Base-by-base conservation (phyloP, 2,113 vertebrate genomes). In the Thymallus thymallus region DNA sequence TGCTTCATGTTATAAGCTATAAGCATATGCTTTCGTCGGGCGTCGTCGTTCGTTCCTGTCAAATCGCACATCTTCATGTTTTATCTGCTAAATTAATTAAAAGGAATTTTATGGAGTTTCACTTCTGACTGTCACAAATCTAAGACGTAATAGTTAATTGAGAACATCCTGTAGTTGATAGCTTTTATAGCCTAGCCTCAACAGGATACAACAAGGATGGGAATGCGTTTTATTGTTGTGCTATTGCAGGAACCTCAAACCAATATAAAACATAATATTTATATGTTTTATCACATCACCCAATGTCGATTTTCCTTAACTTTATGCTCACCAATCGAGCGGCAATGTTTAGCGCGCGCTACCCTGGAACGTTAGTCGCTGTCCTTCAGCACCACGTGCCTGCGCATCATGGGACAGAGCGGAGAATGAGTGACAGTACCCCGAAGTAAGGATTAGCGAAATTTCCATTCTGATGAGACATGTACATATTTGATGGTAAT, bases 371-470 rank as follows among this genome's bases (percentile, higher is more conserved):
- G 56, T 67, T 65, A 1, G 75, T 77, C 82, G 87, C 88, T 90
- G 88, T 91, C 87, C 90, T 90, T 88, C 89, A 91, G 91, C 86
- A 85, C 87, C 83, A 71, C 83, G 83, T 80, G 86, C 29, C 24
- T 83, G 87, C 83, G 88, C 86, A 16, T 51, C 48, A 51, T 18
- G 6, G 14, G 22, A 55, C 35, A 45, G 35, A 71, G 60, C 16
- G 3, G 35, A 20, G 60, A 64, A 20, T 84, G 87, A 88, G 73
- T 86, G 89, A 91, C 85, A 88, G 86, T 69, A 82, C 87, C 88
- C 84, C 69, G 73, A 55, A 89, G 88, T 87, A 77, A 86, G 87
- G 88, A 88, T 86, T 89, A 89, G 76, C 85, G 71, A 85, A 61
- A 88, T 88, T 85, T 85, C 84, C 84, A 86, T 84, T 82, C 70